Conservation (phyloP, 2,888 invertebrate genomes). For the Epinotia nisella region DNA sequence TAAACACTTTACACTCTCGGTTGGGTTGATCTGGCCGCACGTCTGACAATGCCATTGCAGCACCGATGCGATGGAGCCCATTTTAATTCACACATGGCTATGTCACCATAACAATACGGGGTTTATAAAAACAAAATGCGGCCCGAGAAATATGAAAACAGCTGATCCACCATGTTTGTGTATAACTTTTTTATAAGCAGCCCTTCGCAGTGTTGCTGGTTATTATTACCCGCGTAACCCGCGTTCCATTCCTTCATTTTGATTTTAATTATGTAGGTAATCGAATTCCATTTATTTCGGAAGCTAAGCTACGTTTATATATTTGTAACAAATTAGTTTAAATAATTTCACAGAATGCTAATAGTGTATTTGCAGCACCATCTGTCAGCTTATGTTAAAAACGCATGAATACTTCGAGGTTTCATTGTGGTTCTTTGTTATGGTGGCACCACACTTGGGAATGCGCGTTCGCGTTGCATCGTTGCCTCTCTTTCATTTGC, state of each 20-base stretch:
- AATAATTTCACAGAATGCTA: neutral
- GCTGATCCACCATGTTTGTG: conserved; percentile 87
- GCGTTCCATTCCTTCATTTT: neutral
- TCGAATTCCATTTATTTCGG: neutral
- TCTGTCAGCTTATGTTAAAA: neutral
- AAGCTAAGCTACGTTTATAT: neutral
- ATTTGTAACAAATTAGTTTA: neutral
- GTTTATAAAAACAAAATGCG: conserved; percentile 76
- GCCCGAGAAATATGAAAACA: conserved; percentile 80
- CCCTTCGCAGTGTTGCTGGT: conserved; percentile 26
- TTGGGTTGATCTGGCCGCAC: conserved; percentile 95
- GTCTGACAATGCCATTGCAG: conserved; percentile 96
- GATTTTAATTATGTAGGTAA: neutral
- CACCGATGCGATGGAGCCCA: conserved; percentile 97
- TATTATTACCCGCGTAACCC: neutral
- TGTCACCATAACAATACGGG: conserved; percentile 79
- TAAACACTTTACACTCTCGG: conserved; percentile 92
- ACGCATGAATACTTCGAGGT: neutral
- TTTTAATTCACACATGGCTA: conserved; percentile 86
- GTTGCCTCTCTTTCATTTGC: too few relatives aligned
- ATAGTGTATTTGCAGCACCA: neutral
- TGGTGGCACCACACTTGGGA: too few relatives aligned
- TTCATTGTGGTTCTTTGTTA: neutral
- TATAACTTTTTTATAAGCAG: conserved; percentile 66
- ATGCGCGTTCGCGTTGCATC: too few relatives aligned